Conservation (phyloP, 2,797 vertebrate genomes). For the Ctenosaura bakeri region DNA sequence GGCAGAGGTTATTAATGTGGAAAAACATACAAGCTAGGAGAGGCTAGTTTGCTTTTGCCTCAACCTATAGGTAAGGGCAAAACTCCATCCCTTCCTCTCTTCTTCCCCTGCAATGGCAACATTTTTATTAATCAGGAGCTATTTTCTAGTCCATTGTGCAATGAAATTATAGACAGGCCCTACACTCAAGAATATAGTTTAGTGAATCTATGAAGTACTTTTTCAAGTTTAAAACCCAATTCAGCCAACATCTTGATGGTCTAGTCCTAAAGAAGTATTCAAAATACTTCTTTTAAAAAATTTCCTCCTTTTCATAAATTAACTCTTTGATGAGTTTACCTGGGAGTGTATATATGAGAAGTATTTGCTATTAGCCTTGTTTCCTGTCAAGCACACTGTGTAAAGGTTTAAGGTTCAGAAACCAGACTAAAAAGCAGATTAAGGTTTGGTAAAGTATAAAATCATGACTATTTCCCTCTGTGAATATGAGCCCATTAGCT, state of each 20-base stretch:
- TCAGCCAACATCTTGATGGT: slow-evolving; percentile 1
- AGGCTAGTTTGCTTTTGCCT: no score
- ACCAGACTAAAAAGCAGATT: background rate
- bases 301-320: background rate
- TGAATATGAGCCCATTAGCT: background rate
- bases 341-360: background rate
- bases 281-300: background rate
- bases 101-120: background rate
- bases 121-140: background rate
- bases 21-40: no score
- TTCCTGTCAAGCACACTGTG: background rate
- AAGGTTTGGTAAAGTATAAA: background rate
- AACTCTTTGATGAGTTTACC: background rate
- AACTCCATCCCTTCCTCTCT: no score
- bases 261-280: background rate
- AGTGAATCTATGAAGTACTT: background rate
- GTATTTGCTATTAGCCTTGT: background rate
- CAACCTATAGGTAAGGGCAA: no score
- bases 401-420: background rate
- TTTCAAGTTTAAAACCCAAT: fast-evolving
- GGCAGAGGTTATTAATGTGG: no score
- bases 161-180: background rate
- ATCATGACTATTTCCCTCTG: background rate
- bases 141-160: background rate
- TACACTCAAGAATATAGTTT: background rate